Conservation (phyloP, 1,140 invertebrate genomes). For the Atta cephalotes region DNA sequence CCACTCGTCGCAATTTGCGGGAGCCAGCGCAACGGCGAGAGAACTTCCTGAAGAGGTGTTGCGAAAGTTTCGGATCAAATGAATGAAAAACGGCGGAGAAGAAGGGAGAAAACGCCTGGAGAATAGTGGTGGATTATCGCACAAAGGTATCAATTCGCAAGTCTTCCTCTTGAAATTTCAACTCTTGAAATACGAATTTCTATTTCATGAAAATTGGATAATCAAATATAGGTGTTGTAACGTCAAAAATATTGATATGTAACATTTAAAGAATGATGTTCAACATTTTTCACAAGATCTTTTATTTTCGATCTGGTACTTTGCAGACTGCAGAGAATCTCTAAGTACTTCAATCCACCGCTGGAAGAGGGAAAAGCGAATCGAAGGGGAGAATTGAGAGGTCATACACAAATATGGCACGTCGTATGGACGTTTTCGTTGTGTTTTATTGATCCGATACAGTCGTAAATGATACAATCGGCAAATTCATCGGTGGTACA, state of each 20-base stretch:
- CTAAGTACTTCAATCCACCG: slow-evolving; percentile 19
- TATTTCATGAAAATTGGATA: background rate
- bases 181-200: background rate
- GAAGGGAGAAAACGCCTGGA: background rate
- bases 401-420: slow-evolving; percentile 14
- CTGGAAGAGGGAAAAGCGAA: slow-evolving; percentile 10
- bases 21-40: slow-evolving; percentile 32
- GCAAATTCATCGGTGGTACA: slow-evolving; percentile 81
- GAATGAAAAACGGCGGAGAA: slow-evolving; percentile 43
- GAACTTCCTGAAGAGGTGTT: slow-evolving; percentile 58
- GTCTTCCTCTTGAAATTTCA: background rate
- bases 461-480: slow-evolving; percentile 83
- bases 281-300: background rate
- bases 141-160: slow-evolving; percentile 6
- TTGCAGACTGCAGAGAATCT: background rate
- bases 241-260: background rate
- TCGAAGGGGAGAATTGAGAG: slow-evolving; percentile 55
- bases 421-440: slow-evolving; percentile 73
- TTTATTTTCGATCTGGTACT: background rate
- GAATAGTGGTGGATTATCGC: slow-evolving; percentile 32
- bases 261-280: background rate
- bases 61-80: slow-evolving; percentile 59
- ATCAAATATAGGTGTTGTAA: no score
- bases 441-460: slow-evolving; percentile 84
- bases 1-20: slow-evolving; percentile 54